Evolutionary conservation across 2,797 vertebrate species (phyloP), one percentile per base, ranked within the genome.

Genomic region (Acanthopagrus latus): DNA sequence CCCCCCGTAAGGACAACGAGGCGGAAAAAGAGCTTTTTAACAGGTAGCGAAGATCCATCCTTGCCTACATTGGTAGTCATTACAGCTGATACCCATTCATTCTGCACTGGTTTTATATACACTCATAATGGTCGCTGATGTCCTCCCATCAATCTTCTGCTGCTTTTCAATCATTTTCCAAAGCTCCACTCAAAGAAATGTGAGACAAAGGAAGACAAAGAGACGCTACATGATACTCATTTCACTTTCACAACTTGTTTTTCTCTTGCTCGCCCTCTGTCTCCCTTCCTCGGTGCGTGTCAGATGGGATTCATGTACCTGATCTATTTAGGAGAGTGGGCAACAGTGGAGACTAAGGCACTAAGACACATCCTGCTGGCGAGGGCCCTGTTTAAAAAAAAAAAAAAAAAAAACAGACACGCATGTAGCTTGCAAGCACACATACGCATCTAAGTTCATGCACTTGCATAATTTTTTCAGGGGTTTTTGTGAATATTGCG

Each of bases 281-380:
- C 41, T 70, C 29, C 47, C 16, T 29, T 13, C 29, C 14, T 48
- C 18, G 33, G 62, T 41, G 44, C 54, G 46, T 66, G 77, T 86
- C 82, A 76, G 72, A 82, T 71, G 69, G 64, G 25, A 86, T 88
- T 83, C 77, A 64, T 78, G 74, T 76, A 85, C 73, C 75, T 84
- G 78, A 80, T 83, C 75, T 76, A 44, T 83, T 88, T 85, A 78
- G 59, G 76, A 81, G 88, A 64, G 69, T 27, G 78, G 82, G 71
- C 66, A 71, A 76, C n/a, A 1, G 60, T 50, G 64, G 78, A 86
- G 73, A 72, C 78, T 80, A 82, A 88, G 64, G 75, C 63, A 71
- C 52, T 63, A 47, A 80, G 88, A 87, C 84, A 87, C 66, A 64
- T 83, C 83, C 87, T 86, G 70, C 83, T 82, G 86, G 76, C 79